phyloP scores from a whole-genome alignment of 2,888 invertebrate species.

The Electrophaes corylata region DNA sequence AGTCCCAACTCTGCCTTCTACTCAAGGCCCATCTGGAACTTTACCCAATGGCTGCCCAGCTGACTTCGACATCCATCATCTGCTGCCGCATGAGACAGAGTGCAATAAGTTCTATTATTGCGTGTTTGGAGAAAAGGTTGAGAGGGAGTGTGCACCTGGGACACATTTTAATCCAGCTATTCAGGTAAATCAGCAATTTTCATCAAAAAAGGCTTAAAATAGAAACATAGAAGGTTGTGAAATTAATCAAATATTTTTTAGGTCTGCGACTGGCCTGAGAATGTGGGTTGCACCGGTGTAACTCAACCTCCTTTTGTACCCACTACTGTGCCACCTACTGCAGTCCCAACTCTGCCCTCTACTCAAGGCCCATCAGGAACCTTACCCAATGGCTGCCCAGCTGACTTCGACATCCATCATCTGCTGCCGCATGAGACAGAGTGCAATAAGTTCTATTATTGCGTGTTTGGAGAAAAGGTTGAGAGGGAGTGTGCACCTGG shows the following conservation, averaged over 20 bases:
- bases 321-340: neutral
- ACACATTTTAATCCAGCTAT: slow-evolving; percentile 43
- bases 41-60: slow-evolving; percentile 56
- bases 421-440: slow-evolving; percentile 55
- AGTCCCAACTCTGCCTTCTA: neutral
- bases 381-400: slow-evolving; percentile 56
- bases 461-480: neutral
- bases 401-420: slow-evolving; percentile 43
- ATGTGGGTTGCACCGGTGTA: neutral
- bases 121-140: slow-evolving; percentile 44
- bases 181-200: too few relatives aligned
- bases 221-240: too few relatives aligned
- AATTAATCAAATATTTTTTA: neutral
- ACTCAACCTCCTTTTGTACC: neutral
- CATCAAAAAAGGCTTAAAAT: too few relatives aligned
- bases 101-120: slow-evolving; percentile 56
- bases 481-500: slow-evolving; percentile 2
- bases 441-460: slow-evolving; percentile 38
- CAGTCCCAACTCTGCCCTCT: neutral
- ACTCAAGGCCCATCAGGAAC: slow-evolving; percentile 20
- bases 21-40: slow-evolving; percentile 21
- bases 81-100: slow-evolving; percentile 54
- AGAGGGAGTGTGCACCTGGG: slow-evolving; percentile 40
- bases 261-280: neutral
- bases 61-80: slow-evolving; percentile 44